Percentiles rank a stretch among this genome's conserved stretches.
These are phyloP conservation scores for Ophioderma brevispina DNA, from an alignment of 35 echinoderm and acorn worm genomes.

Conservation along the genomic window DNA sequence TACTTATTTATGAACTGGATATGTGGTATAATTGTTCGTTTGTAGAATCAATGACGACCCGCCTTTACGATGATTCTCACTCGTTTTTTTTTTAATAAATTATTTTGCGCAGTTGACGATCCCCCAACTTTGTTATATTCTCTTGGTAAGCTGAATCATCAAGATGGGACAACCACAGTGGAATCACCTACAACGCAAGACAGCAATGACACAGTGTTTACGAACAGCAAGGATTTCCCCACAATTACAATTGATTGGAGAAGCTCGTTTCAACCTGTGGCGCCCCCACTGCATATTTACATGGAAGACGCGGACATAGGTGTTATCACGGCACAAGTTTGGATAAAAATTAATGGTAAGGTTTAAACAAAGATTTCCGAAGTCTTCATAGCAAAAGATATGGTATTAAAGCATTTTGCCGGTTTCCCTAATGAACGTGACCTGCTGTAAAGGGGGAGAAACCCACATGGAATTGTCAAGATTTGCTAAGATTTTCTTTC, in stretches of 20 bases:
- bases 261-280: background rate
- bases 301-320: background rate
- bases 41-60: too few relatives aligned
- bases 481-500: too few relatives aligned
- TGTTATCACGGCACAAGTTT: background rate
- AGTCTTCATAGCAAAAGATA: too few relatives aligned
- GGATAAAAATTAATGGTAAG: background rate
- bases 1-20: too few relatives aligned
- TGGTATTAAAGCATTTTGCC: too few relatives aligned
- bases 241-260: background rate
- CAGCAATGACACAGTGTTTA: background rate
- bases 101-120: background rate
- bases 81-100: too few relatives aligned
- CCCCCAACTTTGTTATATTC: background rate
- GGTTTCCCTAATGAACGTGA: too few relatives aligned
- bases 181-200: constrained; percentile 7
- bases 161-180: constrained; percentile 8
- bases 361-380: too few relatives aligned
- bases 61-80: too few relatives aligned
- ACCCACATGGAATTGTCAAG: too few relatives aligned
- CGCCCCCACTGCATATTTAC: background rate
- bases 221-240: background rate
- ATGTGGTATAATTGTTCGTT: too few relatives aligned
- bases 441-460: too few relatives aligned
- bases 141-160: background rate